Evolutionary conservation across 2,888 invertebrate genomes (phyloP), one percentile per base, ranked within the genome.

Genomic region (Ferrisia virgata): DNA sequence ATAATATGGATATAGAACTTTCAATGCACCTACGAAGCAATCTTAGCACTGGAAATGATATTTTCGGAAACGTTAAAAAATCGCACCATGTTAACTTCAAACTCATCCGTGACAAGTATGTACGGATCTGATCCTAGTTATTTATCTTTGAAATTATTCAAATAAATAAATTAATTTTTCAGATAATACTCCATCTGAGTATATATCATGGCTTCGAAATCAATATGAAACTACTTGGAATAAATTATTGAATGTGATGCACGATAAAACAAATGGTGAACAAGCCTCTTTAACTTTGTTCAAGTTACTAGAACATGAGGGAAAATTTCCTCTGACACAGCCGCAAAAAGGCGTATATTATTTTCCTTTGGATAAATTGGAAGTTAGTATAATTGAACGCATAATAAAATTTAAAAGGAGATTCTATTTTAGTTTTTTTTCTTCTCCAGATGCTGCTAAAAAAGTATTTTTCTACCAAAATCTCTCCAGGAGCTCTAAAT

Each of bases 271-370:
- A 4, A 18, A 25, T 25, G 53, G 40, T 18, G 69, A 72, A 6
- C 92, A 92, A 88, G 93, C 94, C 0, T 89, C 96, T 3, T 91
- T 93, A 1, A 93, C 94, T 0, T 91, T 93, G 79, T 92, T 95
- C 91, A 93, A 93, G 87, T 88, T 95, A 84, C 89, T 96, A 87
- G 91, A 92, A 69, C 91, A 91, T 84, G 95, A 96, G 89, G 94
- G 94, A 9, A 92, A 91, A 87, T 89, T 91, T 88, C 93, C 94
- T 0, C 87, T 94, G 43, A 92, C 92, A 86, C 88, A 89, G 3
- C 86, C 88, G 1, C 88, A 88, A 6, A 89, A 89, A 87, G 69
- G 84, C 11, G 11, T n/a, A 13, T 84, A 84, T 64, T 84, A 84
- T 64, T 93, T 95, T 87, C 95, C 95, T 0, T 88, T 91, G 15